Base-by-base conservation (phyloP, 2,888 invertebrate species). In the Oscheius sp. region DNA sequence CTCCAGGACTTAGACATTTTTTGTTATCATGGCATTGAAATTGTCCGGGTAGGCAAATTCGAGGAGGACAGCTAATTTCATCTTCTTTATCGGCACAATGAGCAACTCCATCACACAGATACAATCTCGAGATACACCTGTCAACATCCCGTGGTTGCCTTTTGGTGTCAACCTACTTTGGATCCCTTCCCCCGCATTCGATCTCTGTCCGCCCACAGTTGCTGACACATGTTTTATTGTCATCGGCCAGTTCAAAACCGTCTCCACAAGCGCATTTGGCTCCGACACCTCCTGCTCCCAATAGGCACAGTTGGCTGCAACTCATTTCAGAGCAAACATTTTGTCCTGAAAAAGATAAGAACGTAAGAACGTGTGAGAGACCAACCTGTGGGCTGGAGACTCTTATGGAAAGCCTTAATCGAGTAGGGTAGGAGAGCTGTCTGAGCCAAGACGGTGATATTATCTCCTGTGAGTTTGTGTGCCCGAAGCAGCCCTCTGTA, bases 11-110 rank as follows among this genome's bases (percentile, higher is more conserved):
- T 6, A 84, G 71, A 55, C 86, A 86, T 52, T 82, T 81, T 25
- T 94, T 94, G 9, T 93, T 93, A 89, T 95, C 96, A 77, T 93
- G 92, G 88, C 96, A 96, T 87, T 96, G 96, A 93, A 95, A 96
- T 43, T 94, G 93, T 9, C 95, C 95, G 0, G 94, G 93, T 21
- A 94, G 92, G 88, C 96, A 96, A 78, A 93, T 93, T 12, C 96
- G 91, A 6, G 86, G 87, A 2, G 89, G 84, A 70, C 87, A 87
- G 49, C 83, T 80, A 23, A 71, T 49, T 66, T 87, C 87, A 61
- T 87, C 87, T 1, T 77, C 76, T 41, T 76, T 69, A 61, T 87
- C 85, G 9, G 77, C 58, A 69, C 87, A 87, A 29, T 87, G 86
- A 35, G 73, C 74, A 7, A 84, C 72, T 2, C 86, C 85, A 64